Base-by-base conservation (phyloP, 1,140 invertebrate genomes). In the Conopomorpha cramerella region DNA sequence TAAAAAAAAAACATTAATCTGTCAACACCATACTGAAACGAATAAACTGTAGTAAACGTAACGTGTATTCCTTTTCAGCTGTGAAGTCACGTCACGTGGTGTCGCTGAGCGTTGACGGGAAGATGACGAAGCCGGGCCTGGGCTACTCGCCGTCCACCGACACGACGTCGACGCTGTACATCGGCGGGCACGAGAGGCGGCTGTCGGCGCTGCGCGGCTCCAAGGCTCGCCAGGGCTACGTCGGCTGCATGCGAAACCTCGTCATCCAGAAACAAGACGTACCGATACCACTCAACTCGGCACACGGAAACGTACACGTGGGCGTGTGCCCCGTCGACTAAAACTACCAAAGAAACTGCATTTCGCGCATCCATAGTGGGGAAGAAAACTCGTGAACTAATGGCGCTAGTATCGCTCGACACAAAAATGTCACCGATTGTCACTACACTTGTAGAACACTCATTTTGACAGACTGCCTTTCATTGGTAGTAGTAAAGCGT, bases 11-110 rank as follows among this genome's bases (percentile, higher is more conserved):
- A 19, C 12, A 34, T 17, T 14, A 16, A 27, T 7, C 3, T 3
- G 1, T 26, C n/a, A n/a, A n/a, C n/a, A n/a, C n/a, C n/a, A n/a
- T n/a, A n/a, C n/a, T n/a, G n/a, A n/a, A n/a, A n/a, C n/a, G n/a
- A n/a, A n/a, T n/a, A n/a, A n/a, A n/a, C n/a, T n/a, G n/a, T n/a
- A n/a, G n/a, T n/a, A n/a, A n/a, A n/a, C n/a, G n/a, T n/a, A n/a
- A n/a, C n/a, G n/a, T n/a, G n/a, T n/a, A n/a, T n/a, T n/a, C n/a
- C n/a, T n/a, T n/a, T n/a, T n/a, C 67, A 95, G 93, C 86, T 32
- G 72, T 87, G 1, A 96, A 95, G 77, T 84, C 86, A 2, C 91
- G 89, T 62, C 93, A 93, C 59, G 83, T 93, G 0, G 85, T 95
- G 0, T 84, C 86, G 1, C 59, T 97, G 7, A 84, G 85, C 0